phyloP scores from a whole-genome alignment of 2,113 vertebrate species.

The Cyprinus carpio region DNA sequence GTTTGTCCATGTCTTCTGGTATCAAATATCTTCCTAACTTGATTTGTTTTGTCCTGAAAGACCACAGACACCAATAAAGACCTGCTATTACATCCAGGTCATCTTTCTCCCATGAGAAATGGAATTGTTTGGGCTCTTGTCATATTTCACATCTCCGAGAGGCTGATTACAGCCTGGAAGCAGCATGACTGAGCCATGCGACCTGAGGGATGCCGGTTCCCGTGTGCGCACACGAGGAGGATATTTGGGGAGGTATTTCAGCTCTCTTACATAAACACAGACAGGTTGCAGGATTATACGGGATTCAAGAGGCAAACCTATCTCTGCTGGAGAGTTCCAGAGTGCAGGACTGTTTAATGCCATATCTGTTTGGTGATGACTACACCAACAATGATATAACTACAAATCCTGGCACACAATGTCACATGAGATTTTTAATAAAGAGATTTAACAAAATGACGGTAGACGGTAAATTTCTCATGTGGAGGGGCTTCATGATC shows the following conservation, averaged over 20 bases:
- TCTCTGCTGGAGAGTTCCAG: conserved; percentile 40
- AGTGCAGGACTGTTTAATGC: conserved; percentile 35
- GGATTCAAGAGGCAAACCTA: conserved; percentile 48
- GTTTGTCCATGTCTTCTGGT: neutral
- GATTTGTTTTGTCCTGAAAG: neutral
- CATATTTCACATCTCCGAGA: neutral
- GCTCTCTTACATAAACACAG: conserved; percentile 42
- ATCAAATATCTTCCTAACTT: neutral
- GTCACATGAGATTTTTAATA: conserved; percentile 2
- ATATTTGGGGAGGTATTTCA: conserved; percentile 34
- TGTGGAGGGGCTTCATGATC: neutral
- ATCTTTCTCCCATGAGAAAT: neutral
- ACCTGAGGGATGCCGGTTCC: conserved; percentile 25
- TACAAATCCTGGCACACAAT: conserved; percentile 25
- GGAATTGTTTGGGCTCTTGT: neutral
- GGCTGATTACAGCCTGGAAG: neutral
- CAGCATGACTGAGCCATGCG: neutral
- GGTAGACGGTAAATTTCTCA: neutral
- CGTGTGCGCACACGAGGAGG: conserved; percentile 21
- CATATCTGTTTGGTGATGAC: conserved; percentile 43
- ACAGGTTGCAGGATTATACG: conserved; percentile 44
- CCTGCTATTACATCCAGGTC: neutral
- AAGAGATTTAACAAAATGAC: conserved; percentile 16
- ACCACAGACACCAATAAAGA: neutral
- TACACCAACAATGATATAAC: conserved; percentile 44